phyloP scores from a whole-genome alignment of 2,888 invertebrate species.

The Catocala fraxini region DNA sequence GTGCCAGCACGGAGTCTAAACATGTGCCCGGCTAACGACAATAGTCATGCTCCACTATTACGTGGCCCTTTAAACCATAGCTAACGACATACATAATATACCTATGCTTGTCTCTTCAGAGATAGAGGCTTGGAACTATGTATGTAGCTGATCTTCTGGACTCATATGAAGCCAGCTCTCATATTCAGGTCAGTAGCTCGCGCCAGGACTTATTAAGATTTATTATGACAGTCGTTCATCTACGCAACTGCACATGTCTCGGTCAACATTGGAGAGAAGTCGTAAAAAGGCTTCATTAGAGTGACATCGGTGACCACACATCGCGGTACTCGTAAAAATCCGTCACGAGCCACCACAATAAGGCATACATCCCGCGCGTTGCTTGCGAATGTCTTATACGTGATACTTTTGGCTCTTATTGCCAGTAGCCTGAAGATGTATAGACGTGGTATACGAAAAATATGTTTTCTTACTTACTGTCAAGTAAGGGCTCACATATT shows the following conservation, averaged over 20 bases:
- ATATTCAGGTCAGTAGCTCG: no score
- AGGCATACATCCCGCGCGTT: constrained; percentile 69
- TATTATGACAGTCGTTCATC: constrained; percentile 15
- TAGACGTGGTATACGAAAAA: constrained; percentile 34
- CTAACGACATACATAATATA: no score
- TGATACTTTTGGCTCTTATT: constrained; percentile 64
- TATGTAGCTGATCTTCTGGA: no score
- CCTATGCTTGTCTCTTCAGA: no score
- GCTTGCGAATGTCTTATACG: constrained; percentile 74
- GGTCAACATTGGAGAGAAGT: constrained; percentile 25
- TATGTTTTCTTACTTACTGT: not conserved
- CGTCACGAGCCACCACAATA: constrained; percentile 71
- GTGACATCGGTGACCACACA: constrained; percentile 47
- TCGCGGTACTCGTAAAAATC: constrained; percentile 77
- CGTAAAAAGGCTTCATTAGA: constrained; percentile 53
- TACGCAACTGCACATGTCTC: constrained; percentile 14
- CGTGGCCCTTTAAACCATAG: no score
- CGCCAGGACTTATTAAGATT: constrained; percentile 16
- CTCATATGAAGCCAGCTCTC: no score
- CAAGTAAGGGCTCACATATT: no score
- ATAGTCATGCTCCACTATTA: no score
- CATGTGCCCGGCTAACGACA: no score
- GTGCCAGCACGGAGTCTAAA: no score
- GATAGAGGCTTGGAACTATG: no score
- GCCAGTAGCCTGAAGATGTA: constrained; percentile 23